A percentile compares a stretch with the other conserved stretches of the same genome.
phyloP scores from a whole-genome alignment of 2,888 invertebrate genomes.

The Pecten maximus region DNA sequence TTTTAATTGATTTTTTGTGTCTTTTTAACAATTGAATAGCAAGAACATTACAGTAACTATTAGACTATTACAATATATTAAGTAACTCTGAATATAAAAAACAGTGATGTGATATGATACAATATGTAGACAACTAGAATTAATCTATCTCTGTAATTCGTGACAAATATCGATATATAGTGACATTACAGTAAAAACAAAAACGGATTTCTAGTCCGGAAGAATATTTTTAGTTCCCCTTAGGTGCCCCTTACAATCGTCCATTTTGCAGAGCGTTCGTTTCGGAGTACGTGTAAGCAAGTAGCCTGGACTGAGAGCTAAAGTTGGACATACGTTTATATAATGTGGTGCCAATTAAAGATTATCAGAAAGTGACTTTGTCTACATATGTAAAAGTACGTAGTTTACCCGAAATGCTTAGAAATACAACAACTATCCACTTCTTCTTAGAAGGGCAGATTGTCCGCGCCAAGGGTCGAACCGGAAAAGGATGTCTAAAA shows the following conservation, averaged over 20 bases:
- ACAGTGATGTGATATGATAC: too few relatives aligned
- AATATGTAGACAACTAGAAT: too few relatives aligned
- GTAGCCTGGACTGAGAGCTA: neutral
- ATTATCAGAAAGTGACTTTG: neutral
- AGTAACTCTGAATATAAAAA: too few relatives aligned
- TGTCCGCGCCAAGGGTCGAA: constrained; percentile 29
- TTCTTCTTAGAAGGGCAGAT: neutral
- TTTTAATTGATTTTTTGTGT: too few relatives aligned
- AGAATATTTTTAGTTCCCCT: too few relatives aligned
- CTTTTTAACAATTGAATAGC: too few relatives aligned
- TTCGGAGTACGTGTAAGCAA: neutral
- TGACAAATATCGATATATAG: too few relatives aligned
- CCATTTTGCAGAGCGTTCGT: constrained; percentile 33
- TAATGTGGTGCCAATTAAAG: neutral
- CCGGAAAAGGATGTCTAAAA: constrained; percentile 8
- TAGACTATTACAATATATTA: too few relatives aligned
- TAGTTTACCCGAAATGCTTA: neutral
- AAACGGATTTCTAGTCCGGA: too few relatives aligned
- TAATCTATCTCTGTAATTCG: too few relatives aligned
- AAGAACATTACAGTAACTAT: too few relatives aligned
- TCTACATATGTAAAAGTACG: neutral
- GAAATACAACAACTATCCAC: neutral
- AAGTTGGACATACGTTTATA: neutral
- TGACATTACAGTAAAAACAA: too few relatives aligned
- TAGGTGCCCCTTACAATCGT: neutral